Evolutionary conservation across 1,140 invertebrate genomes (phyloP).

Genomic region (Drosophila gunungcola): DNA sequence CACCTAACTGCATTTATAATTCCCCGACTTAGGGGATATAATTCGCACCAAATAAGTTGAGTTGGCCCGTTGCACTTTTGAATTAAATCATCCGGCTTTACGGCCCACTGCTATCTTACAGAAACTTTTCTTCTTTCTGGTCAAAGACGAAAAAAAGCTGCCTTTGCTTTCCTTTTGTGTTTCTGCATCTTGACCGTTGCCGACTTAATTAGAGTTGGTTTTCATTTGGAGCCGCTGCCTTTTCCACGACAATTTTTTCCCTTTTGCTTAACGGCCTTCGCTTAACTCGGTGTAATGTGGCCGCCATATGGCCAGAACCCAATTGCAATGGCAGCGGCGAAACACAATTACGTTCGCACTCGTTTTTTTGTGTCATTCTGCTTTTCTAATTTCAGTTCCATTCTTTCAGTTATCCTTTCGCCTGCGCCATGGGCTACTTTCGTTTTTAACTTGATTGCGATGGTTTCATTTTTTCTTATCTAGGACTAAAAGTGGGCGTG

Average conservation of each 20-base stretch:
- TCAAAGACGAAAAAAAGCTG: constrained; percentile 9
- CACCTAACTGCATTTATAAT: constrained; percentile 54
- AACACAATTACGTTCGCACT: constrained; percentile 69
- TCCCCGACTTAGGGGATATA: constrained; percentile 34
- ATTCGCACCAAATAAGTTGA: constrained; percentile 62
- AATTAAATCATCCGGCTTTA: constrained; percentile 60
- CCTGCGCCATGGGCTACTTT: constrained; percentile 44
- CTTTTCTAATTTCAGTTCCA: constrained; percentile 63
- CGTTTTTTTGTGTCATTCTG: constrained; percentile 43
- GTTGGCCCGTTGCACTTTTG: constrained; percentile 45
- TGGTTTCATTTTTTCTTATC: constrained; percentile 38
- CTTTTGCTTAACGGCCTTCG: constrained; percentile 16
- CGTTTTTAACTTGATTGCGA: constrained; percentile 69
- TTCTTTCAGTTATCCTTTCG: constrained; percentile 50
- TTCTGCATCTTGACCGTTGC: constrained; percentile 54
- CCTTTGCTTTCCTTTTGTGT: constrained; percentile 13
- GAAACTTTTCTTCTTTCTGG: constrained; percentile 19
- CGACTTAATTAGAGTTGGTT: constrained; percentile 74
- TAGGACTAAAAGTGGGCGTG: constrained; percentile 42
- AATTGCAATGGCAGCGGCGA: constrained; percentile 38
- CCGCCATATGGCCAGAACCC: constrained; percentile 62
- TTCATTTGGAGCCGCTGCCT: constrained; percentile 37
- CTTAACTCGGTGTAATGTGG: constrained; percentile 45
- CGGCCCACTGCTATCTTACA: constrained; percentile 20
- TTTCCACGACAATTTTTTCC: constrained; percentile 26